Conservation (phyloP, 2,888 invertebrate species). For the Sphaerophoria rueppellii region DNA sequence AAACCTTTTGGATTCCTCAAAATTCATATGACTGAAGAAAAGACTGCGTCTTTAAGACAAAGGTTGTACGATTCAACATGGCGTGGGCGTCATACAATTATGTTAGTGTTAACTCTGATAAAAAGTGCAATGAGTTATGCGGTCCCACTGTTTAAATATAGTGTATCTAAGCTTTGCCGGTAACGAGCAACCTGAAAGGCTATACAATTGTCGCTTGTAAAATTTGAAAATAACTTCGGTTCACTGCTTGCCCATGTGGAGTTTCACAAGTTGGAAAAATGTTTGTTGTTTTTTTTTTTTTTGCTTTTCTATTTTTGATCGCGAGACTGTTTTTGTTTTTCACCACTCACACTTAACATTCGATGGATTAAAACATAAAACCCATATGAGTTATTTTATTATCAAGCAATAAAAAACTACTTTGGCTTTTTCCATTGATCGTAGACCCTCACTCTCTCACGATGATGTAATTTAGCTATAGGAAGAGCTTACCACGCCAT, state of each 20-base stretch:
- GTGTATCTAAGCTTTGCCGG: too few relatives aligned
- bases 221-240: conserved; percentile 45
- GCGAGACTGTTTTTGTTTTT: conserved; percentile 11
- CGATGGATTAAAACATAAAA: background rate
- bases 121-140: too few relatives aligned
- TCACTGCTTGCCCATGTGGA: conserved; percentile 27
- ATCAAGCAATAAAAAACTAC: conserved; percentile 19
- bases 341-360: background rate
- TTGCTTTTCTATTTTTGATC: conserved; percentile 43
- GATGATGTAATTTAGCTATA: conserved; percentile 29
- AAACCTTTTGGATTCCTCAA: too few relatives aligned
- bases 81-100: too few relatives aligned
- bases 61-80: too few relatives aligned
- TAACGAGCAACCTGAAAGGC: background rate
- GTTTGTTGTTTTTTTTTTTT: conserved; percentile 21
- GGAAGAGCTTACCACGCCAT: too few relatives aligned
- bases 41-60: too few relatives aligned
- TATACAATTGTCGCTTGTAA: conserved; percentile 58
- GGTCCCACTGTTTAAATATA: too few relatives aligned
- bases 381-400: conserved; percentile 20
- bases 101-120: too few relatives aligned
- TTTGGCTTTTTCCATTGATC: conserved; percentile 5
- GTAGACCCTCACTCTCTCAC: background rate
- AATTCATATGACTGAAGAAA: too few relatives aligned
- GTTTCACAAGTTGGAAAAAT: conserved; percentile 21